Evolutionary conservation across 1,140 invertebrate genomes (phyloP), one percentile per base, ranked within the genome.

Genomic region (Geopemphigus sp.): DNA sequence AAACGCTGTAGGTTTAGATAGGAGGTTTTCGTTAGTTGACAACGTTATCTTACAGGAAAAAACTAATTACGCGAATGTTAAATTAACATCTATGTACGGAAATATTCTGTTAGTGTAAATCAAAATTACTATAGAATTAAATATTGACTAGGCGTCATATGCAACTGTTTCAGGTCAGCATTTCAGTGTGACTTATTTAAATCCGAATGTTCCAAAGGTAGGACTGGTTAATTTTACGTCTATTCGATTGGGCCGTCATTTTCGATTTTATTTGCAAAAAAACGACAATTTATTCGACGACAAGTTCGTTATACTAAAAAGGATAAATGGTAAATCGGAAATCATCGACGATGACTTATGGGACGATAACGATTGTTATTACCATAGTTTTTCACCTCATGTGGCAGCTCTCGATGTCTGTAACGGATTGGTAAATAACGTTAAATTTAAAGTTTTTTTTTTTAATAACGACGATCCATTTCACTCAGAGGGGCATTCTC

Each of bases 401-500:
- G 70, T 78, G 64, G 83, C 83, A 19, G 83, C 83, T 0, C 73
- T 84, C 5, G 82, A 81, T 72, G 39, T 83, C 45, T 84, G 83
- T 63, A 81, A 82, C 14, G 83, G 83, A 80, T 81, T 84, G 81
- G 83, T 84, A 82, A 83, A 66, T n/a, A 12, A 63, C 19, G 3
- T 4, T 50, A 24, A 70, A 54, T 45, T 70, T 4, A 61, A 17
- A 26, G 50, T 39, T 59, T 17, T 19, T 17, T 47, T 50, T 59
- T 80, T 32, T 57, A 59, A 73, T 81, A 80, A 39, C 8, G 8
- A 39, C 8, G 32, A 39, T 54, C 80, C 0, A 22, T 12, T 56
- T 61, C 47, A 17, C 83, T 53, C 82, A 85, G 84, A 84, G 83
- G 66, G 84, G 84, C 19, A 82, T 85, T 22, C 83, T 85, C 26